phyloP scores from a whole-genome alignment of 53 echinoderm and acorn worm species.

The Paracentrotus lividus region DNA sequence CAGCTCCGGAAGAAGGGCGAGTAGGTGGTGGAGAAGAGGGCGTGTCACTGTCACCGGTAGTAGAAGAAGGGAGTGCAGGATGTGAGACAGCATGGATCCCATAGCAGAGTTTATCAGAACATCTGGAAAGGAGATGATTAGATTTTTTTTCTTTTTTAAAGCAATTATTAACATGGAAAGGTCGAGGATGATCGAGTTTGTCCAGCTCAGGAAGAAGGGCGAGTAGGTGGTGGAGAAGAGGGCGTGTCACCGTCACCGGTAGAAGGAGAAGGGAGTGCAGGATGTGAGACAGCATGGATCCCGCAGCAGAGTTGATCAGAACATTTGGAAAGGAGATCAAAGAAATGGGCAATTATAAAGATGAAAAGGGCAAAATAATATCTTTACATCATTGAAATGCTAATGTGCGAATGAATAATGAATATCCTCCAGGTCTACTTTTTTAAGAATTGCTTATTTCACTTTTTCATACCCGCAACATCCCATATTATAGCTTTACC shows the following conservation, averaged over 20 bases:
- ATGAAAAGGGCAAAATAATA: neutral
- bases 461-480: no score
- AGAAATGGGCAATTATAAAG: no score
- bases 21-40: slow-evolving; percentile 86
- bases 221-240: slow-evolving; percentile 87
- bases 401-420: no score
- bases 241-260: slow-evolving; percentile 91
- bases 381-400: no score
- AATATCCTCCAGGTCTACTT: no score
- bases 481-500: no score
- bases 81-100: slow-evolving; percentile 97
- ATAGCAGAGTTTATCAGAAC: slow-evolving; percentile 95
- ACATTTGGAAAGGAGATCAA: slow-evolving; percentile 72
- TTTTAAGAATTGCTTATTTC: no score
- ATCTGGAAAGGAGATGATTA: slow-evolving; percentile 58
- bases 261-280: slow-evolving; percentile 94
- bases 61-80: slow-evolving; percentile 93
- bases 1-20: slow-evolving; percentile 91
- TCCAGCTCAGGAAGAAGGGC: slow-evolving; percentile 93
- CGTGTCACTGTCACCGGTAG: slow-evolving; percentile 93
- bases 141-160: no score
- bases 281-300: slow-evolving; percentile 97
- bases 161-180: no score
- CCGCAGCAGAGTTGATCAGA: slow-evolving; percentile 93
- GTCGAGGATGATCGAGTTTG: slow-evolving; percentile 84